Conservation (phyloP, 2,888 invertebrate species). For the Drosophila barbarae region DNA sequence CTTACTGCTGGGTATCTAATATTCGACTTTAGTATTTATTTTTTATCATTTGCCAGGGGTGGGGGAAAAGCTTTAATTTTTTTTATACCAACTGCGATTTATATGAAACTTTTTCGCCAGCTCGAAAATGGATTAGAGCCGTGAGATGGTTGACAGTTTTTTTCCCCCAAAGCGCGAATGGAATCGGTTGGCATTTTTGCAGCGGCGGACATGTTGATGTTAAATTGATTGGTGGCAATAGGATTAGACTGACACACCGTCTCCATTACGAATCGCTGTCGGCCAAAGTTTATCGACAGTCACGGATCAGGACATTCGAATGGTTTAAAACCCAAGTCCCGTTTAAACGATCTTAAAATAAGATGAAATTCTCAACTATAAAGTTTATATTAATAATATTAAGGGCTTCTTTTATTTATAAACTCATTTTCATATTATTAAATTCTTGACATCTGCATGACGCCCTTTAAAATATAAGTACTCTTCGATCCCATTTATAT, state of each 20-base stretch:
- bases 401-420: neutral
- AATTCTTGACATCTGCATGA: neutral
- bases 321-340: neutral
- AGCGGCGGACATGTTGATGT: slow-evolving; percentile 28
- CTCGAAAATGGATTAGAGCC: slow-evolving; percentile 60
- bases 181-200: slow-evolving; percentile 6
- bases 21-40: neutral
- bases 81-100: slow-evolving; percentile 57
- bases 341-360: neutral
- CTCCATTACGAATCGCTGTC: slow-evolving; percentile 11
- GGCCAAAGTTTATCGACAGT: neutral
- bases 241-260: slow-evolving; percentile 28
- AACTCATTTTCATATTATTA: neutral
- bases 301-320: neutral
- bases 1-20: neutral
- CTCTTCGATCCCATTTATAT: neutral
- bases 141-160: slow-evolving; percentile 52
- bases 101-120: slow-evolving; percentile 39
- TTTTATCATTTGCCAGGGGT: neutral
- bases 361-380: neutral
- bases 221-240: slow-evolving; percentile 41
- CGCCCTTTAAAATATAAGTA: neutral
- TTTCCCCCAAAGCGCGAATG: neutral
- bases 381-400: neutral
- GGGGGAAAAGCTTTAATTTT: slow-evolving; percentile 29